These are phyloP conservation scores for Dermatemys mawii DNA, from an alignment of 2,113 vertebrate genomes.

Conservation along the genomic window DNA sequence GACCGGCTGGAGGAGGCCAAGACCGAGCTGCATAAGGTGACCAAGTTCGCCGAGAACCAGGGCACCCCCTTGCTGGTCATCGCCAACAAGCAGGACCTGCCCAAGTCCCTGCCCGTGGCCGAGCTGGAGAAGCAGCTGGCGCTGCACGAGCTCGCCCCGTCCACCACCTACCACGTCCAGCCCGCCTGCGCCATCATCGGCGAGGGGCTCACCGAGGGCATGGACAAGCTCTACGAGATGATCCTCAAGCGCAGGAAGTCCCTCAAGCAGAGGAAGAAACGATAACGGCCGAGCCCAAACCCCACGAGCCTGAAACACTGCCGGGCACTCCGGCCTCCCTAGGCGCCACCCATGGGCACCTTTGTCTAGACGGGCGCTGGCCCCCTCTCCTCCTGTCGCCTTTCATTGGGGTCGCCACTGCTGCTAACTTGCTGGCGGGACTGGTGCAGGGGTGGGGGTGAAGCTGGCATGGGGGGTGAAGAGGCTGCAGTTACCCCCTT, in stretches of 20 bases:
- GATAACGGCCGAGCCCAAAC: conserved; percentile 74
- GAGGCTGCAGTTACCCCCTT: no score
- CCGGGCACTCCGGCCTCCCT: no score
- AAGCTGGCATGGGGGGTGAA: no score
- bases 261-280: conserved; percentile 96
- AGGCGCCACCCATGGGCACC: no score
- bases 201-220: conserved; percentile 95
- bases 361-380: no score
- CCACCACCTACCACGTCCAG: conserved; percentile 94
- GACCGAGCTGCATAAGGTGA: conserved; percentile 96
- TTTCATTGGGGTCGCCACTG: neutral
- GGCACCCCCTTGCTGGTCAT: conserved; percentile 96
- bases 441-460: conserved; percentile 23
- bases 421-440: neutral
- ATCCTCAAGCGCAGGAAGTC: conserved; percentile 93
- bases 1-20: conserved; percentile 95
- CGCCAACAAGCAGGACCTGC: conserved; percentile 98
- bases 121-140: conserved; percentile 97
- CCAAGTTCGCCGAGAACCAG: conserved; percentile 96
- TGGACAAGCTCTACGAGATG: conserved; percentile 99
- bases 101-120: conserved; percentile 90
- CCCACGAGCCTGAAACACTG: neutral
- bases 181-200: conserved; percentile 97
- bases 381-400: no score
- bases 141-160: conserved; percentile 90